Conservation (phyloP, 2,113 vertebrate species). For the Mus spicilegus region DNA sequence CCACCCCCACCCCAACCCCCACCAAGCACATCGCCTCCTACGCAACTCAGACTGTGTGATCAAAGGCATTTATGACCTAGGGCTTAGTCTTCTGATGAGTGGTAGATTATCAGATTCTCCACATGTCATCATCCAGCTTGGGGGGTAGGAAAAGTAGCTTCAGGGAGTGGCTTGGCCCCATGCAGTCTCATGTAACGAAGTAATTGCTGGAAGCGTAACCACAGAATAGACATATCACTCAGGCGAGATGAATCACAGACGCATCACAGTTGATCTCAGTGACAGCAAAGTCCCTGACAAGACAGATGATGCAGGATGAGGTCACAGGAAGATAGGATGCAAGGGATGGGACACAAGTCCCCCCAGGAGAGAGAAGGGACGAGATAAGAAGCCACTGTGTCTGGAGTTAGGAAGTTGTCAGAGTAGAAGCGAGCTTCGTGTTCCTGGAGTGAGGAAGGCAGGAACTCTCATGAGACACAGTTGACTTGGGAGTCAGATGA, state of each 20-base stretch:
- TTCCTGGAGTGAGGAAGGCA: not conserved
- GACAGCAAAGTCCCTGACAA: not conserved
- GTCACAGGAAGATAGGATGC: not conserved
- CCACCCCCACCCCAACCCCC: accelerated
- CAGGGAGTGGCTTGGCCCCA: not conserved
- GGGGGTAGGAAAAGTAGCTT: not conserved
- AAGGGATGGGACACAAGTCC: not conserved
- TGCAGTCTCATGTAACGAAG: not conserved
- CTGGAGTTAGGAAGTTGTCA: no score
- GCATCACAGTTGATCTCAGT: not conserved
- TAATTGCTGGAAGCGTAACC: not conserved
- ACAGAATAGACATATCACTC: not conserved
- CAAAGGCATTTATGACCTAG: not conserved
- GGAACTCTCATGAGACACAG: no score
- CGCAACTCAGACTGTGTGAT: no score
- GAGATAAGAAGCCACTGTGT: not conserved
- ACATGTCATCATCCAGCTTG: not conserved
- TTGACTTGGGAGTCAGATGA: not conserved
- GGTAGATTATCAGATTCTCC: not conserved
- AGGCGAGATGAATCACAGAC: not conserved
- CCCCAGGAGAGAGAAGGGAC: accelerated
- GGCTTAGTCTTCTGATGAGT: not conserved
- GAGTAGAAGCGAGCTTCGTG: not conserved
- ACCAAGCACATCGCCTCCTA: not conserved
- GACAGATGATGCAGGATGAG: not conserved